A percentile compares a stretch with the other conserved stretches of the same genome.
These are phyloP conservation scores for Xerus rutilus DNA, from an alignment of 2,797 vertebrate genomes.

Conservation along the genomic window DNA sequence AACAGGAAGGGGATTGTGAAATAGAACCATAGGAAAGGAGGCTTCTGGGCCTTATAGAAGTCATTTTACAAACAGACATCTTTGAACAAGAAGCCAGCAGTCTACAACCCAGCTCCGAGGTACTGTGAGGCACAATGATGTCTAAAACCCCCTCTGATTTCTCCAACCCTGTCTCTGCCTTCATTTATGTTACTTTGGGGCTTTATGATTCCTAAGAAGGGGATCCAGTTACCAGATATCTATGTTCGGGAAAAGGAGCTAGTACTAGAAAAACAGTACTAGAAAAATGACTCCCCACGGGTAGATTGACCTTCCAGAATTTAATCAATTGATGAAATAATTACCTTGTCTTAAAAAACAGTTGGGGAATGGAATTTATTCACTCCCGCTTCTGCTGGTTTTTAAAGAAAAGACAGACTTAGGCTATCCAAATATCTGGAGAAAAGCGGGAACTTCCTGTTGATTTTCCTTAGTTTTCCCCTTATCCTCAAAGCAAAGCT, in stretches of 20 bases:
- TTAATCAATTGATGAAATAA: not conserved
- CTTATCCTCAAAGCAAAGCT: not conserved
- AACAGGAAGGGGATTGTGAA: not conserved
- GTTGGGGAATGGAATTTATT: not conserved
- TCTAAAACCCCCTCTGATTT: not conserved
- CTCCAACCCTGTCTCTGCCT: not conserved
- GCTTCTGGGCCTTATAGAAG: constrained; percentile 5
- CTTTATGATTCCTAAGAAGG: not conserved
- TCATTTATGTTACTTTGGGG: not conserved
- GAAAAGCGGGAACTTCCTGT: not conserved
- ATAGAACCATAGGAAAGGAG: not conserved
- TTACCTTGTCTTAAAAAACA: not conserved
- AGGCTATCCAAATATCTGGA: not conserved
- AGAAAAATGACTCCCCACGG: not conserved
- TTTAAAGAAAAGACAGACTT: not conserved
- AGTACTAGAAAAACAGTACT: not conserved
- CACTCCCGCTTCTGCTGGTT: not conserved
- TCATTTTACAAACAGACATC: not conserved
- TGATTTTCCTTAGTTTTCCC: not conserved
- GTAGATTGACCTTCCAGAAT: not conserved
- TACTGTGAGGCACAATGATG: accelerated
- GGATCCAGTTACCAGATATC: not conserved
- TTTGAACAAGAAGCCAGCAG: not conserved
- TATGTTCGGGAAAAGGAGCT: not conserved
- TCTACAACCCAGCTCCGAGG: not conserved